Percentiles rank a stretch among this genome's conserved stretches.
These are phyloP conservation scores for Leptopilina myrica DNA, from an alignment of 2,888 invertebrate species.

Conservation along the genomic window DNA sequence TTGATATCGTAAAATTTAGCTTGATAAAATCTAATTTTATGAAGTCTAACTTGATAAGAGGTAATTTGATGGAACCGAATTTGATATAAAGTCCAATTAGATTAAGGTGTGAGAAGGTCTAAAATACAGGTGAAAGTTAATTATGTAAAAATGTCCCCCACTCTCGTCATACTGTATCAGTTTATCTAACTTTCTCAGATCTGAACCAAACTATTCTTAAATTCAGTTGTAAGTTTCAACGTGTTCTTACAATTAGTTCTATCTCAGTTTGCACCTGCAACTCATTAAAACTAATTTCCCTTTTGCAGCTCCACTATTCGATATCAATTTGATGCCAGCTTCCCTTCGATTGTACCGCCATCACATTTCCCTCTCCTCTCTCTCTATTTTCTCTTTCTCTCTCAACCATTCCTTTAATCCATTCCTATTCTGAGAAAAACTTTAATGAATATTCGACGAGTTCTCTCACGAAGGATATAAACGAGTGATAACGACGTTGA, in stretches of 20 bases:
- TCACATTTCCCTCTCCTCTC: too few species aligned
- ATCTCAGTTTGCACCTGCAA: constrained; percentile 22
- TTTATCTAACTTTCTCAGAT: constrained; percentile 6
- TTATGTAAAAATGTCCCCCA: background rate
- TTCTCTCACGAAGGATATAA: constrained; percentile 13
- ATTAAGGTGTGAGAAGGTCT: too few species aligned
- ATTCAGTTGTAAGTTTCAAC: constrained; percentile 10
- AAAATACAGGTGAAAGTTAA: background rate
- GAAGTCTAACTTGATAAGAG: background rate
- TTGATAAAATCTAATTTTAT: constrained; percentile 3
- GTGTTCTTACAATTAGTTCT: constrained; percentile 23
- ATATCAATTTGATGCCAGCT: constrained; percentile 19
- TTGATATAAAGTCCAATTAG: background rate
- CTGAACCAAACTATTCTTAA: background rate
- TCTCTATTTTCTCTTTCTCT: too few species aligned
- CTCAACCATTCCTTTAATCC: constrained; percentile 4
- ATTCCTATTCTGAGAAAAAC: constrained; percentile 27
- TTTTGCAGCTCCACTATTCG: constrained; percentile 12
- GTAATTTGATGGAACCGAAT: constrained; percentile 6
- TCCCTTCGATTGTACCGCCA: constrained; percentile 8
- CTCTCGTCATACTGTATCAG: background rate
- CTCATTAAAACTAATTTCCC: constrained; percentile 16
- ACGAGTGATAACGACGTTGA: constrained; percentile 16
- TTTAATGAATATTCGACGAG: constrained; percentile 34
- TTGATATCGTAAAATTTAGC: background rate